Conservation (phyloP, 2,113 vertebrate genomes). For the Leuciscus idus region DNA sequence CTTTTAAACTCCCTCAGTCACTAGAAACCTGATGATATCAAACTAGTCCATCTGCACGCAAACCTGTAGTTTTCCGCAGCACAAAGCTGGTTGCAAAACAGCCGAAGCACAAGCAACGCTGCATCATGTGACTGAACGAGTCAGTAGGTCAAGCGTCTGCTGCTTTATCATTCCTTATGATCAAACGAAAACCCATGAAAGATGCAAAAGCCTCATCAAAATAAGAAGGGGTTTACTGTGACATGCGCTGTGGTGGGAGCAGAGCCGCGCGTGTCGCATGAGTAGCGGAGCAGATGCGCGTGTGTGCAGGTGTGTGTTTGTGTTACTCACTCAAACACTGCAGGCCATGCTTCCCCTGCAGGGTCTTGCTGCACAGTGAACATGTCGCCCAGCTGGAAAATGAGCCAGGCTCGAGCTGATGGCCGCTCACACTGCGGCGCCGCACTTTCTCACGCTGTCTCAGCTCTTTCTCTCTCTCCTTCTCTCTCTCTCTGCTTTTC, state of each 20-base stretch:
- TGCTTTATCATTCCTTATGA: not conserved
- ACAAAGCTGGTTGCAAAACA: constrained; percentile 5
- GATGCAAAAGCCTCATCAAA: constrained; percentile 34
- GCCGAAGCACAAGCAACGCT: not conserved
- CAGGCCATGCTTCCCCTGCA: constrained; percentile 84
- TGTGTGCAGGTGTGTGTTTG: constrained; percentile 47
- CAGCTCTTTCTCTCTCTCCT: constrained; percentile 69
- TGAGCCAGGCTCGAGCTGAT: constrained; percentile 81
- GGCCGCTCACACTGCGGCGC: constrained; percentile 64
- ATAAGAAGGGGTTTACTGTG: not conserved
- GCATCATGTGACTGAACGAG: not conserved
- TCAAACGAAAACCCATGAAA: not conserved
- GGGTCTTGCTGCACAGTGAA: constrained; percentile 85
- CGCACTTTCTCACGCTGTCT: constrained; percentile 72
- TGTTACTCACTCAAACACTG: constrained; percentile 90
- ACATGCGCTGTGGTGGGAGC: not conserved
- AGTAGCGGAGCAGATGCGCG: constrained; percentile 32
- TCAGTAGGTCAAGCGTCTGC: not conserved
- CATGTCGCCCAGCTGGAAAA: constrained; percentile 85
- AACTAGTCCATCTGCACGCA: not conserved
- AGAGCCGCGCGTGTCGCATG: constrained; percentile 11
- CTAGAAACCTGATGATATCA: not conserved
- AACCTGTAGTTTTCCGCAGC: not conserved
- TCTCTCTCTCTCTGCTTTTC: constrained; percentile 75
- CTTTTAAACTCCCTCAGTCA: not conserved